Conservation (phyloP, 2,888 invertebrate genomes). For the Ochropacha duplaris region DNA sequence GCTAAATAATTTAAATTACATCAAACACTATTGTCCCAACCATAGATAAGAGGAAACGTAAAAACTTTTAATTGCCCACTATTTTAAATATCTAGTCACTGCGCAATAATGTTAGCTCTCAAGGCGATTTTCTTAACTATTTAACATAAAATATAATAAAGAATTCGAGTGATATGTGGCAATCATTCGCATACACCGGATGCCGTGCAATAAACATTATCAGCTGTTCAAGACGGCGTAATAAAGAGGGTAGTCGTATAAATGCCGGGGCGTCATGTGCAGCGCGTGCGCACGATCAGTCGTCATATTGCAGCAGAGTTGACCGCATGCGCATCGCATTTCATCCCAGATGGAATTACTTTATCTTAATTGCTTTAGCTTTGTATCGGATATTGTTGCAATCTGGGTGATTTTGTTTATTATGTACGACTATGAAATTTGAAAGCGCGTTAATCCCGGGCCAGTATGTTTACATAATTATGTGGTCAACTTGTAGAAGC, state of each 20-base stretch:
- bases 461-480: background rate
- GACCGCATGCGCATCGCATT: slow-evolving; percentile 31
- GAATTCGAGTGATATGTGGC: slow-evolving; percentile 29
- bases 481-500: background rate
- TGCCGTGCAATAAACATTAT: slow-evolving; percentile 50
- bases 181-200: slow-evolving; percentile 42
- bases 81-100: slow-evolving; percentile 17
- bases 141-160: slow-evolving; percentile 28
- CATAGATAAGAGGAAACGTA: background rate
- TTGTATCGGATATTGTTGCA: background rate
- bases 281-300: slow-evolving; percentile 57
- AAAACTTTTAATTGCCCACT: slow-evolving; percentile 2
- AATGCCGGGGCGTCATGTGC: slow-evolving; percentile 50
- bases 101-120: slow-evolving; percentile 29
- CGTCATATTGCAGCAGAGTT: slow-evolving; percentile 39
- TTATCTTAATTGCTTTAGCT: background rate
- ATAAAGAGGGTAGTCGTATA: slow-evolving; percentile 56
- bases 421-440: too few relatives aligned
- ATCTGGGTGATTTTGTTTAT: too few relatives aligned
- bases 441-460: too few relatives aligned
- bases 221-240: slow-evolving; percentile 50
- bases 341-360: slow-evolving; percentile 8
- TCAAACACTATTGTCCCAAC: background rate
- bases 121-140: slow-evolving; percentile 26
- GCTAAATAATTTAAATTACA: background rate